Base-by-base conservation (phyloP, 2,797 vertebrate genomes). In the Mus minutoides region DNA sequence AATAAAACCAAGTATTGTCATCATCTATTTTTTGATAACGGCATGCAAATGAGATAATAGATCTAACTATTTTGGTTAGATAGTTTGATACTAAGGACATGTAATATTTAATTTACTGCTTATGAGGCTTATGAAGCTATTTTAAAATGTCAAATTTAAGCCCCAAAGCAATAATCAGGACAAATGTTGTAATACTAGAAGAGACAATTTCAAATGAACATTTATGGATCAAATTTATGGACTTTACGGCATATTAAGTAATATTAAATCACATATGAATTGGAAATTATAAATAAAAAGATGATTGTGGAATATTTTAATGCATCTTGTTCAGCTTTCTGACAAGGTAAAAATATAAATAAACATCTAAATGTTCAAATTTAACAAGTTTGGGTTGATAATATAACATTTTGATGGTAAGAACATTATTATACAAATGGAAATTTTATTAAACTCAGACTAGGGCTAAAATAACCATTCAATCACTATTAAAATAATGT, bases 261-360 rank as follows among this genome's bases (percentile, higher is more conserved):
- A 75, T 78, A 86, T 24, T 91, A 46, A 91, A 75, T 92, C 11
- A 85, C 40, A 88, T 37, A 52, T 76, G 60, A 90, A 73, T 60
- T 40, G 89, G 82, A 94, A 94, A 78, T 78, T 91, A 58, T 92
- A 94, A 96, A 46, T 62, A 86, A 83, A 82, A 37, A 83, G 78
- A 83, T 79, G 19, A 86, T n/a, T 69, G 73, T 71, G 13, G 34
- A 9, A 71, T 9, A 26, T 37, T 94, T 94, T 79, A 31, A 29
- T 69, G 71, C 2, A 58, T 26, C 69, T 92, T 85, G 95, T 62
- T 96, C 29, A 19, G n/a, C 85, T 86, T 93, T 95, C 52, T 96
- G 86, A 89, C 37, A 58, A 86, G 26, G 64, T 52, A 92, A 96
- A 96, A 92, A 17, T 13, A 29, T 83, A 90, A 91, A 75, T 60